phyloP scores from a whole-genome alignment of 2,113 vertebrate species.

The Rhadina sibilatrix region DNA sequence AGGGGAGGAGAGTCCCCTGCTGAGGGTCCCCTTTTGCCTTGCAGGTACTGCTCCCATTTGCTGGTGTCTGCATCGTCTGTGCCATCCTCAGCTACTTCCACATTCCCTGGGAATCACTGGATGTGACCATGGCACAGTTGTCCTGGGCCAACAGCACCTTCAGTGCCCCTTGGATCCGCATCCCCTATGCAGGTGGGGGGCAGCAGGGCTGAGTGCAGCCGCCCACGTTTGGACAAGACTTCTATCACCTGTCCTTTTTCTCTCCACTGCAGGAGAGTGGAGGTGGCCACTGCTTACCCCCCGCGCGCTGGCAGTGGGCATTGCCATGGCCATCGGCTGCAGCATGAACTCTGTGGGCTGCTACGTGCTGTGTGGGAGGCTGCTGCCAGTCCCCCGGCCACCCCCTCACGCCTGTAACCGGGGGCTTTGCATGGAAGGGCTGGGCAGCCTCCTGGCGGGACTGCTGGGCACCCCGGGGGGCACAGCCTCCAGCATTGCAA shows the following conservation, averaged over 20 bases:
- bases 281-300: conserved; percentile 76
- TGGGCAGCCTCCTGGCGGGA: conserved; percentile 79
- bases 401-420: conserved; percentile 74
- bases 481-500: conserved; percentile 78
- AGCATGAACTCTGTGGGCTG: conserved; percentile 79
- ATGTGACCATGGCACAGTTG: neutral
- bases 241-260: neutral
- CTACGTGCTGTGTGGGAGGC: conserved; percentile 74
- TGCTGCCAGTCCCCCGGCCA: conserved; percentile 62
- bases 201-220: neutral
- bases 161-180: conserved; percentile 71
- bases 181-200: conserved; percentile 77
- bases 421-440: conserved; percentile 78
- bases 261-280: conserved; percentile 60
- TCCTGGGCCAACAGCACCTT: conserved; percentile 37
- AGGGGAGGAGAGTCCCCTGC: neutral
- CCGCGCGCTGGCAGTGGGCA: conserved; percentile 68
- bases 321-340: conserved; percentile 75
- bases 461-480: conserved; percentile 76
- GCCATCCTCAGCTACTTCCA: conserved; percentile 55
- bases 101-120: conserved; percentile 15
- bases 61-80: conserved; percentile 71
- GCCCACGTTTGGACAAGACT: neutral
- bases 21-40: neutral
- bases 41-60: conserved; percentile 79